Percentiles rank a stretch among this genome's conserved stretches.
Evolutionary conservation across 2,797 vertebrate genomes (phyloP).

Genomic region (Premnoplex brunnescens): DNA sequence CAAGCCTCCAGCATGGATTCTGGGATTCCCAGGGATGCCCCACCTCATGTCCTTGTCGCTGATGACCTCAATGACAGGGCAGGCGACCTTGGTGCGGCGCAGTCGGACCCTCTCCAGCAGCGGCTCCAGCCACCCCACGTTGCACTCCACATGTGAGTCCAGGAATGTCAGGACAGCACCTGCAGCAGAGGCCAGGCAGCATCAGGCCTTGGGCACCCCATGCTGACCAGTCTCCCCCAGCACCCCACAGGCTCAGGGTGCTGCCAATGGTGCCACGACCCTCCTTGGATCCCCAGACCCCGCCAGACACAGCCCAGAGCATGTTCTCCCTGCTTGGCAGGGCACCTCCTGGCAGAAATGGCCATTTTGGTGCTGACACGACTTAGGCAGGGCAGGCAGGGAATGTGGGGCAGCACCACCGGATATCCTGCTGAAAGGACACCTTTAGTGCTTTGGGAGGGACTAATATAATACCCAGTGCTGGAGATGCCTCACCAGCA

Average conservation of each 20-base stretch:
- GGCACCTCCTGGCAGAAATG: rapidly evolving
- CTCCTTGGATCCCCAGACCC: background rate
- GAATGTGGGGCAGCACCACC: rapidly evolving
- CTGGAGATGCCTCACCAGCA: rapidly evolving
- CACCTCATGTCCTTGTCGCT: constrained; percentile 97
- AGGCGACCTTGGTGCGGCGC: constrained; percentile 88
- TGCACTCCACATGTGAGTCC: constrained; percentile 96
- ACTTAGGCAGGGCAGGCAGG: background rate
- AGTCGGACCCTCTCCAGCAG: constrained; percentile 88
- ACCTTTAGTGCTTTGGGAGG: rapidly evolving
- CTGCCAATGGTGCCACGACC: rapidly evolving
- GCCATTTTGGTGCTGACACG: rapidly evolving
- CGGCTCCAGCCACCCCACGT: constrained; percentile 96
- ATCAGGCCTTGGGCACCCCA: rapidly evolving
- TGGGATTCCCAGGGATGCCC: background rate
- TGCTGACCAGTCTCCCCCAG: rapidly evolving
- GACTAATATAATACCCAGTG: rapidly evolving
- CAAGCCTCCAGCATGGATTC: rapidly evolving
- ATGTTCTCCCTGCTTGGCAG: rapidly evolving
- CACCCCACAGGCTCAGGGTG: rapidly evolving
- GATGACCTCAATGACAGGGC: constrained; percentile 97
- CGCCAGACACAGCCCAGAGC: background rate
- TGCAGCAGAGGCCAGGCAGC: constrained; percentile 16
- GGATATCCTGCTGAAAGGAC: rapidly evolving
- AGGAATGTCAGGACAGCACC: constrained; percentile 94